Evolutionary conservation across 1,140 invertebrate genomes (phyloP), one percentile per base, ranked within the genome.

Genomic region (Neodiprion fabricii): DNA sequence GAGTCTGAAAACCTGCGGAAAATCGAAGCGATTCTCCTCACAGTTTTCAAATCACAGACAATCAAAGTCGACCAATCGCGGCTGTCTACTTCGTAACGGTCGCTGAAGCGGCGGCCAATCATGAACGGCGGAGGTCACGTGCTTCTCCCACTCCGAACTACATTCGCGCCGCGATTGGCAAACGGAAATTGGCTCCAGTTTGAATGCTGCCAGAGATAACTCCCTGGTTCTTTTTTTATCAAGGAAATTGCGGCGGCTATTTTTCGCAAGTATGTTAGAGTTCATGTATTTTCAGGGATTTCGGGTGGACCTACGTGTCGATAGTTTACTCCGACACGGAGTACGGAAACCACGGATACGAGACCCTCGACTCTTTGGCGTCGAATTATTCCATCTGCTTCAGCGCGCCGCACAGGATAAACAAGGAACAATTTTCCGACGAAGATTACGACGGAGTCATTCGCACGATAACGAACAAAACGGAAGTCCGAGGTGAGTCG

Each of bases 281-380:
- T 40, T 40, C 28, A 2, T 14, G 76, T 61, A 48, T 71, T 78
- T 74, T 40, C 78, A 92, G 91, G 73, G 77, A 83, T 53, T 91
- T 91, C 80, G 82, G 86, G 9, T 91, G 90, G 90, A 88, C 88
- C 1, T 91, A 91, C 80, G 91, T 90, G 12, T 90, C 90, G 3
- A 83, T 91, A 0, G 90, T 93, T 9, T 92, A 93, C 81, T 89
- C 90, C 4, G 89, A 92, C 76, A 89, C 89, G 7, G 89, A 91
- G 70, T 91, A 91, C 78, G 88, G 89, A 40, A 82, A 86, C 67
- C 85, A 88, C 74, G 91, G 91, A 1, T 91, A 89, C 74, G 89
- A 91, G 75, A 89, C 88, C n/a, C 79, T 92, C 48, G 77, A 80
- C 9, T 83, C 85, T 4, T 76, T 90, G 28, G 89, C 90, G 1